phyloP scores from a whole-genome alignment of 2,113 vertebrate genomes.

The Damaliscus lunatus region DNA sequence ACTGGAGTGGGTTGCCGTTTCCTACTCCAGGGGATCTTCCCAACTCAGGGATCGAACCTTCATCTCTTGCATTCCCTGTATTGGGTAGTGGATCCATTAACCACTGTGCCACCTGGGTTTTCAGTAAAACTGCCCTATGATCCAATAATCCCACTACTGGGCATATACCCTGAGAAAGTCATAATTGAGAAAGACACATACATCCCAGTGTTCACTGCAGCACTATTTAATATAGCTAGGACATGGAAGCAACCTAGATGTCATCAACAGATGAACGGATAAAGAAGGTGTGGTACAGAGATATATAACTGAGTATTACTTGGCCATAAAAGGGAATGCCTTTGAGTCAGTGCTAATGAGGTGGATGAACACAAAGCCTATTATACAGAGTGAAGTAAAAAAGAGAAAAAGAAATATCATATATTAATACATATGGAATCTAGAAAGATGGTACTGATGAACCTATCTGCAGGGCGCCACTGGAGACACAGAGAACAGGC shows the following conservation, averaged over 20 bases:
- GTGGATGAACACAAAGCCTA: background rate
- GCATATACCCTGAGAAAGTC: background rate
- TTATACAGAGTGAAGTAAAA: background rate
- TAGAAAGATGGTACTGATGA: background rate
- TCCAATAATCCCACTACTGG: background rate
- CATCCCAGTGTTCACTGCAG: background rate
- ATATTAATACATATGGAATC: background rate
- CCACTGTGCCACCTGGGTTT: background rate
- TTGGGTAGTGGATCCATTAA: background rate
- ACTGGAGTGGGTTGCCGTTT: background rate
- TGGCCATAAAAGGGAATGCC: background rate
- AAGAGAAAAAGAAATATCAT: background rate
- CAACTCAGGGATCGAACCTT: background rate
- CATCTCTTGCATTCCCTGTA: background rate
- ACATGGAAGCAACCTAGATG: background rate
- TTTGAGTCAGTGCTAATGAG: background rate
- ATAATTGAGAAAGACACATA: background rate
- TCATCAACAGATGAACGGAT: background rate
- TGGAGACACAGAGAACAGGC: background rate
- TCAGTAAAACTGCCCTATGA: background rate
- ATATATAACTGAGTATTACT: background rate
- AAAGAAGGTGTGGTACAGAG: background rate
- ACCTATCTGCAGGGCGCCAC: background rate
- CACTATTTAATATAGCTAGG: background rate
- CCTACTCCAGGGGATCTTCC: background rate